Evolutionary conservation across 2,113 vertebrate genomes (phyloP), one percentile per base, ranked within the genome.

Genomic region (Protomyctophum bolini): DNA sequence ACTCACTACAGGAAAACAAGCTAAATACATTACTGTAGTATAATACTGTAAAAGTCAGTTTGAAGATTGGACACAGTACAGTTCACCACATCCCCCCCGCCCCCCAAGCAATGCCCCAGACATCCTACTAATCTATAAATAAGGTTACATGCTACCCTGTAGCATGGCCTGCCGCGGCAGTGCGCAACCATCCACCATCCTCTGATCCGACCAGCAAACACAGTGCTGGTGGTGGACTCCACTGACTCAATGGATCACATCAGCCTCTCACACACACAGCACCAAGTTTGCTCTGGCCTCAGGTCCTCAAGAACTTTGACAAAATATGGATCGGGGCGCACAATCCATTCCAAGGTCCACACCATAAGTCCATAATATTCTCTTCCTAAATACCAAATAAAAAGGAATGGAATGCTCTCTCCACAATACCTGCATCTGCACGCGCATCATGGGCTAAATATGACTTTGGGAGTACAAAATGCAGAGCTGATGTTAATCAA

Each of bases 31-130:
- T 21, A 21, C 51, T 54, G 51, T 54, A 54, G 10, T 67, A 15
- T 0, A 2, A 48, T 67, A 28, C 52, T 56, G 64, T 70, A 56
- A 14, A 66, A 55, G 50, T 41, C 54, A 54, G 28, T 79, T 68
- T 70, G 12, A 76, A 76, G 67, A 65, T 6, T 54, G 58, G 51
- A 81, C 59, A 71, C 59, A 71, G 58, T 72, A 78, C 54, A 46
- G 61, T 66, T 51, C 73, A 58, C 67, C 70, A 57, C 63, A 61
- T 61, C 50, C 1, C 58, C 66, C 76, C 56, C n/a, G 57, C 1
- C 58, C 66, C 76, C 56, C n/a, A 58, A 87, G 82, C 81, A 74
- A 83, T 72, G 84, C 73, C 72, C 84, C 83, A 82, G 75, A 83
- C 80, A 65, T 63, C 66, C 56, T 76, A 72, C 55, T n/a, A n/a